Evolutionary conservation across 2,888 invertebrate genomes (phyloP), one percentile per base, ranked within the genome.

Genomic region (Lasioglossum vierecki): DNA sequence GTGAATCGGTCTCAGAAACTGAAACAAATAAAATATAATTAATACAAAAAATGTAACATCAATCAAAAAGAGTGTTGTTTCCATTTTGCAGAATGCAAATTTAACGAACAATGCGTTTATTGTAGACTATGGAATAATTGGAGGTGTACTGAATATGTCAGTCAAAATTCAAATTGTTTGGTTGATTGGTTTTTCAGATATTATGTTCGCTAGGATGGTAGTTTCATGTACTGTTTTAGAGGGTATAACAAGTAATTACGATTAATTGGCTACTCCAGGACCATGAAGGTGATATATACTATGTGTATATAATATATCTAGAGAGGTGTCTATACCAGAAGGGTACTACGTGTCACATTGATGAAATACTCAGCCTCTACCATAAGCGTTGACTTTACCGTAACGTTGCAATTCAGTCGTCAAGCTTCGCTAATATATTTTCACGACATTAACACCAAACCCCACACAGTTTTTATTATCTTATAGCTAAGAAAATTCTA

Each of bases 201-300:
- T 57, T 57, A 57, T 9, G 57, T n/a, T n/a, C n/a, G n/a, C 57
- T 11, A 11, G 57, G n/a, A n/a, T n/a, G 11, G 11, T n/a, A 57
- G 57, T 57, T 57, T 57, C 57, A 57, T 57, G n/a, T n/a, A n/a
- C 57, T 57, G 57, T 57, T 57, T 57, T 11, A n/a, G n/a, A 57
- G 57, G 11, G 57, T 57, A n/a, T 57, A 57, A 57, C 57, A 57
- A 57, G 57, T 57, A n/a, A 57, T 57, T 57, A 57, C n/a, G n/a
- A 57, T 57, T 57, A 57, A 57, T 57, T 57, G 57, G n/a, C n/a
- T 57, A 57, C n/a, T 57, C 57, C 57, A n/a, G 57, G n/a, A 11
- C n/a, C n/a, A n/a, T 53, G 53, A n/a, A 57, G n/a, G 57, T 57
- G 57, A 57, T 57, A 57, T 57, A 57, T 57, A 57, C 9, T 26